These are phyloP conservation scores for Volucella inanis DNA, from an alignment of 2,888 invertebrate genomes.

Conservation along the genomic window DNA sequence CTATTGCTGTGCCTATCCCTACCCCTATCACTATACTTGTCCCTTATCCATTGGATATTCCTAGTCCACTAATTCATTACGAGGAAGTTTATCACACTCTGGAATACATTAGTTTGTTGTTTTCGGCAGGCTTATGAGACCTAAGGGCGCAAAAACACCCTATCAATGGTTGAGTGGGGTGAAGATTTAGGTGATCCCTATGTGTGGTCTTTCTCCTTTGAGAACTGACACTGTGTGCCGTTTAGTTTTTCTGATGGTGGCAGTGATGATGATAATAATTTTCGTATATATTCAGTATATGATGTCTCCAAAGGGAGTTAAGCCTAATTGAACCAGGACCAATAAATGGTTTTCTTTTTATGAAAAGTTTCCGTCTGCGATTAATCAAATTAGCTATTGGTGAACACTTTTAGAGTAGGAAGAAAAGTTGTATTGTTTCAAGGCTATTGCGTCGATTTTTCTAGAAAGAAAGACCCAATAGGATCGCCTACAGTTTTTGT, in stretches of 20 bases:
- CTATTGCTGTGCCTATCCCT: too few species aligned
- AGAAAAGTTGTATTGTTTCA: background rate
- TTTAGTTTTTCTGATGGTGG: slow-evolving; percentile 50
- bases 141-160: background rate
- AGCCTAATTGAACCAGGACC: slow-evolving; percentile 53
- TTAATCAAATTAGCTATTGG: slow-evolving; percentile 60
- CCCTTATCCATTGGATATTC: slow-evolving; percentile 54
- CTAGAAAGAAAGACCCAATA: too few species aligned
- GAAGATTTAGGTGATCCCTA: slow-evolving; percentile 38
- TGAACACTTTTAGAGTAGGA: slow-evolving; percentile 4
- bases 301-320: slow-evolving; percentile 46
- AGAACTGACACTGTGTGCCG: slow-evolving; percentile 20
- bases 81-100: slow-evolving; percentile 74
- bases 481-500: too few species aligned
- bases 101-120: slow-evolving; percentile 75
- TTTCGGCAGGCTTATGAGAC: slow-evolving; percentile 67
- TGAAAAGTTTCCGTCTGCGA: slow-evolving; percentile 33
- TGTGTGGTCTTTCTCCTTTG: slow-evolving; percentile 36
- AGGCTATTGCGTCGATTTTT: background rate
- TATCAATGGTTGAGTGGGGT: background rate
- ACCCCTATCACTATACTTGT: too few species aligned
- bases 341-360: slow-evolving; percentile 24
- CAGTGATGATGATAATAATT: slow-evolving; percentile 57
- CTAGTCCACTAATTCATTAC: slow-evolving; percentile 74
- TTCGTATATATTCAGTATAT: slow-evolving; percentile 61